phyloP scores from a whole-genome alignment of 2,113 vertebrate species.

The Chaetodon trifascialis region DNA sequence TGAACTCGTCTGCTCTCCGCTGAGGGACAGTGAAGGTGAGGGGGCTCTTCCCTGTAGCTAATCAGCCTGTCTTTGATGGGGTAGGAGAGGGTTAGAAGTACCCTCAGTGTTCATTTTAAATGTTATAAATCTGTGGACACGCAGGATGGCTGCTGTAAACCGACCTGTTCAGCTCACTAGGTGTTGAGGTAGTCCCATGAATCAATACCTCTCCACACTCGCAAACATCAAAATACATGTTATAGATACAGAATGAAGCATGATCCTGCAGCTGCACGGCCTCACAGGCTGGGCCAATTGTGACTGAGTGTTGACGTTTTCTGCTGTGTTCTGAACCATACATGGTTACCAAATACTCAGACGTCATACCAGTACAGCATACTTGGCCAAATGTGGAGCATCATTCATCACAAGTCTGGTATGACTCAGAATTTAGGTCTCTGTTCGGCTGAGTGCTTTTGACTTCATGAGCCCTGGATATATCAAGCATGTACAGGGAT shows the following conservation, averaged over 20 bases:
- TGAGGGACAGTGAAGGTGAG: neutral
- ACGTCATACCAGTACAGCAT: neutral
- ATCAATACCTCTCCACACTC: neutral
- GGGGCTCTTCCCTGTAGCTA: neutral
- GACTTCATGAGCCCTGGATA: neutral
- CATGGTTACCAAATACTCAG: neutral
- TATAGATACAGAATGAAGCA: neutral
- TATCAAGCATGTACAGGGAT: too few relatives aligned
- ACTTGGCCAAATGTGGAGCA: neutral
- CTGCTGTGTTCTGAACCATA: neutral
- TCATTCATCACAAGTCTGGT: neutral
- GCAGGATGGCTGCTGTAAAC: neutral
- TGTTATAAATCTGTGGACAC: neutral
- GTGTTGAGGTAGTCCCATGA: neutral
- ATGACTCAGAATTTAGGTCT: neutral
- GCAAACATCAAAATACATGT: neutral
- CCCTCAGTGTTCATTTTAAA: neutral
- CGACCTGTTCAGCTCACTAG: neutral
- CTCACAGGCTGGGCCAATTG: neutral
- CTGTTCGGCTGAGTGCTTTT: neutral
- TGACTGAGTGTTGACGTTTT: neutral
- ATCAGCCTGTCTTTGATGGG: neutral
- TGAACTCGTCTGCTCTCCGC: neutral
- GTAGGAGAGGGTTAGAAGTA: neutral
- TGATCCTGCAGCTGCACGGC: neutral